These are phyloP conservation scores for Callipepla californica DNA, from an alignment of 2,113 vertebrate species.

Conservation along the genomic window DNA sequence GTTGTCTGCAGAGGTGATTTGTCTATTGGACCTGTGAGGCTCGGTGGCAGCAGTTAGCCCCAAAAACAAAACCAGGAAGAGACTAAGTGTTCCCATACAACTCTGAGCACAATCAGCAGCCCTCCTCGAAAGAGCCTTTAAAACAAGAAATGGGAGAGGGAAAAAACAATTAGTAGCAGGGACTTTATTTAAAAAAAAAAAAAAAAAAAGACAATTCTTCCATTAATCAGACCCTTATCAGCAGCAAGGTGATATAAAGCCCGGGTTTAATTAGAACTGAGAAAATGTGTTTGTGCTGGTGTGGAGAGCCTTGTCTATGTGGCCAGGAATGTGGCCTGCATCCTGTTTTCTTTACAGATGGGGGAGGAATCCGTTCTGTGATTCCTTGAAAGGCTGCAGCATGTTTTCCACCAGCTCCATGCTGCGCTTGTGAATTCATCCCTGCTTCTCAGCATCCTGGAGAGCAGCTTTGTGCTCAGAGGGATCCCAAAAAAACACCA, in stretches of 20 bases:
- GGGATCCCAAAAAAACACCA: neutral
- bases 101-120: conserved; percentile 76
- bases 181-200: conserved; percentile 13
- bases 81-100: conserved; percentile 79
- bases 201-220: conserved; percentile 69
- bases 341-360: conserved; percentile 84
- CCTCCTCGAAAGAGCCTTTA: conserved; percentile 55
- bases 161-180: conserved; percentile 57
- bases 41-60: conserved; percentile 41
- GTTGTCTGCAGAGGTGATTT: conserved; percentile 29
- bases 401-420: conserved; percentile 51
- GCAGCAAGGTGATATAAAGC: conserved; percentile 74
- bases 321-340: conserved; percentile 83
- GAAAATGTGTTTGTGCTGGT: conserved; percentile 73
- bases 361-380: conserved; percentile 22
- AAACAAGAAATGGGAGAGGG: conserved; percentile 61
- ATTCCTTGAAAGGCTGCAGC: conserved; percentile 42
- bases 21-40: conserved; percentile 22
- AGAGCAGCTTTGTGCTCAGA: conserved; percentile 8
- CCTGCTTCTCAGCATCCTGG: conserved; percentile 40
- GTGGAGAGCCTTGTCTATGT: conserved; percentile 70
- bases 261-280: conserved; percentile 75
- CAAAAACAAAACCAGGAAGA: conserved; percentile 88
- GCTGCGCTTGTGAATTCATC: conserved; percentile 25
- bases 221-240: conserved; percentile 80